Evolutionary conservation across 2,888 invertebrate genomes (phyloP), one percentile per base, ranked within the genome.

Genomic region (Drosophila subquinaria): DNA sequence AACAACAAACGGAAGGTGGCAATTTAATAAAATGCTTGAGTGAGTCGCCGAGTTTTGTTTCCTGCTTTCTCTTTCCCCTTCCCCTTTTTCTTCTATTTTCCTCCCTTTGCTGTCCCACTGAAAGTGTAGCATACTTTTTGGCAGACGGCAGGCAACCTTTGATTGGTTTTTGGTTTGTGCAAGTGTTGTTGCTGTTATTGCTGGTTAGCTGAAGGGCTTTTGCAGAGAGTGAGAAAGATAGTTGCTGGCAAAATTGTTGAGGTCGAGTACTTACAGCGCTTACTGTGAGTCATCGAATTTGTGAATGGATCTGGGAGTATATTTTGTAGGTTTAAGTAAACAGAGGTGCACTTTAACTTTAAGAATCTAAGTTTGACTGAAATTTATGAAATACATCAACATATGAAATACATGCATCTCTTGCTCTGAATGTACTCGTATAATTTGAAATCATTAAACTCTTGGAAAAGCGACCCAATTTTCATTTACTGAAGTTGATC

Each of bases 21-120:
- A 91, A 91, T 91, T 91, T 90, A 90, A 90, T 91, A 91, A 91
- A 91, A 91, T 82, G 90, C 89, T 91, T 88, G 89, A 91, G 88
- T 89, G 84, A 81, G 80, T 86, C 77, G 81, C 80, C 84, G 88
- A 86, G 88, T 87, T 88, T 88, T 83, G 86, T 87, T 88, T 87
- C 86, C 86, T 79, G 86, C 69, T 66, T 56, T 48, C 35, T 42
- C n/a, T 40, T 36, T 23, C 50, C 48, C 27, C 35, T 65, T 48
- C 33, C 30, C 48, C 40, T 48, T 9, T 15, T 5, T 43, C 36
- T 5, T 20, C 10, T 38, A 57, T 40, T 6, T 9, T 38, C 33
- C 6, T 20, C 10, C 43, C 61, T 35, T 6, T 27, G 27, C 27
- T 27, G 27, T 64, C 43, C 51, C 40, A 11, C 38, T 9, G 38